Evolutionary conservation across 2,888 invertebrate genomes (phyloP).

Genomic region (Apodemia duryi): DNA sequence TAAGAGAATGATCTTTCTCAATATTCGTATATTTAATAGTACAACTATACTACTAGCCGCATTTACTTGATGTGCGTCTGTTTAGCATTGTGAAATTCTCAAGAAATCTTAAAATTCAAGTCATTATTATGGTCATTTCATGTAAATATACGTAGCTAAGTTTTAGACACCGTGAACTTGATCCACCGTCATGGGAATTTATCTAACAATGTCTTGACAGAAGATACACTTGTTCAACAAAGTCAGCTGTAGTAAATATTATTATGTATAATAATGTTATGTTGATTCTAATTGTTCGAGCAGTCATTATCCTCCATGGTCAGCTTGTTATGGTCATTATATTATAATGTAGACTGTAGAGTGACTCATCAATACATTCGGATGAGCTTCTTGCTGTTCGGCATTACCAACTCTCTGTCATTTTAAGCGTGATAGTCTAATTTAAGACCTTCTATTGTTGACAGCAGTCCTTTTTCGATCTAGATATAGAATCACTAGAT

Average conservation of each 20-base stretch:
- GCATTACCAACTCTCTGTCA: not conserved
- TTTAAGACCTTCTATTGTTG: not conserved
- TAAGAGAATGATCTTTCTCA: no score
- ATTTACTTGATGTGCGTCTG: no score
- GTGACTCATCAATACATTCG: not conserved
- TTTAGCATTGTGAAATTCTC: no score
- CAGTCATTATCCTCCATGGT: not conserved
- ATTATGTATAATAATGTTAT: not conserved
- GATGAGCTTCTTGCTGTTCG: not conserved
- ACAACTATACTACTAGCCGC: no score
- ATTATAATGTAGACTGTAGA: not conserved
- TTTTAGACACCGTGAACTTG: not conserved
- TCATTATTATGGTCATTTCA: no score
- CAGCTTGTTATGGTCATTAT: constrained; percentile 2
- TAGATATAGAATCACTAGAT: no score
- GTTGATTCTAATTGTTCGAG: not conserved
- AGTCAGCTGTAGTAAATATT: not conserved
- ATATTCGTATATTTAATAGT: no score
- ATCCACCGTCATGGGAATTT: not conserved
- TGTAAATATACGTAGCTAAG: not conserved
- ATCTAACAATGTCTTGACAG: not conserved
- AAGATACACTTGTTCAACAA: not conserved
- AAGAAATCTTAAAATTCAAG: no score
- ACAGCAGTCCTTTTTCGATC: no score
- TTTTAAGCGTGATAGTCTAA: not conserved